Evolutionary conservation across 2,888 invertebrate species (phyloP).

Genomic region (Limnephilus lunatus): DNA sequence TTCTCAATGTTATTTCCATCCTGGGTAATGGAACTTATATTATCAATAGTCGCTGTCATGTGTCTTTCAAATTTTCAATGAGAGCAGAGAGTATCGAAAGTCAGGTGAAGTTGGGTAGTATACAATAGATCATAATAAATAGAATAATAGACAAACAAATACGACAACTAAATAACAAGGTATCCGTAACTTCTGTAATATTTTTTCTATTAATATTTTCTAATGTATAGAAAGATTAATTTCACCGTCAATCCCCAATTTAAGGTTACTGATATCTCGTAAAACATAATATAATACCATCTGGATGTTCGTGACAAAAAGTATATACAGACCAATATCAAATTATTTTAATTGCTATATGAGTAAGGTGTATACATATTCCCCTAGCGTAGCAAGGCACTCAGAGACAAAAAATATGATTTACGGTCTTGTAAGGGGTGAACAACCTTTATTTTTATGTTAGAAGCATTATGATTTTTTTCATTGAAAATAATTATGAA

Average conservation of each 20-base stretch:
- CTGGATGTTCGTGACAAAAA: not conserved
- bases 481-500: too few species aligned
- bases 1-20: not conserved
- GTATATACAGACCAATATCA: not conserved
- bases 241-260: not conserved
- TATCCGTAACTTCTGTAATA: not conserved
- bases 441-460: not conserved
- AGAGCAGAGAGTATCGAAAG: too few species aligned
- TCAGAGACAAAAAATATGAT: not conserved
- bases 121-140: too few species aligned
- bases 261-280: not conserved
- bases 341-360: not conserved
- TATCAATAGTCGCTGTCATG: too few species aligned
- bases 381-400: not conserved
- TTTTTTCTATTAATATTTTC: not conserved
- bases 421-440: not conserved
- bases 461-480: not conserved
- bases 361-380: not conserved
- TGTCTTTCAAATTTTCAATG: too few species aligned
- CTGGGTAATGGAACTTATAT: not conserved
- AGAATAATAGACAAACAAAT: too few species aligned
- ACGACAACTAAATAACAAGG: too few species aligned
- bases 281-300: not conserved
- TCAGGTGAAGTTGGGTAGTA: too few species aligned
- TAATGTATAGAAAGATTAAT: not conserved